These are phyloP conservation scores for Drosophila meridionalis DNA, from an alignment of 2,888 invertebrate species.

Conservation along the genomic window DNA sequence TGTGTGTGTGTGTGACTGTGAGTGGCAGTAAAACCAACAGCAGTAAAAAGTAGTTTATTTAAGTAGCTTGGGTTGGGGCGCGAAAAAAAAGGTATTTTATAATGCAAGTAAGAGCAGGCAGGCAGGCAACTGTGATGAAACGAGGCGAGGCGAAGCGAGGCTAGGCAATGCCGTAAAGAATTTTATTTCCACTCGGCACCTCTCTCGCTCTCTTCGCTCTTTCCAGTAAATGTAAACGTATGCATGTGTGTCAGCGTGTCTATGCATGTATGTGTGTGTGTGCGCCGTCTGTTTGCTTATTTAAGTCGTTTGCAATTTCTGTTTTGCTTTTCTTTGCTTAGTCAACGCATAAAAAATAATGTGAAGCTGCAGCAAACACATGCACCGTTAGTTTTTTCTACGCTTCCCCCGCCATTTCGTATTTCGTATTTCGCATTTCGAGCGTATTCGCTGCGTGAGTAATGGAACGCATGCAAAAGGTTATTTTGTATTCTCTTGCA, in stretches of 20 bases:
- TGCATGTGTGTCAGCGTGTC: constrained; percentile 6
- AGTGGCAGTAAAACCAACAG: constrained; percentile 47
- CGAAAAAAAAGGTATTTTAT: constrained; percentile 59
- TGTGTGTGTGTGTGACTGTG: constrained; percentile 17
- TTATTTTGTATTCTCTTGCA: constrained; percentile 49
- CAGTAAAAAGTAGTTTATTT: constrained; percentile 74
- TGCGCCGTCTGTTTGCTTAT: constrained; percentile 65
- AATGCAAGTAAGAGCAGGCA: constrained; percentile 28
- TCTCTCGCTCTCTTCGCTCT: not conserved
- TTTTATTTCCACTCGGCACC: constrained; percentile 25
- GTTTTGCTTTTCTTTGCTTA: constrained; percentile 74
- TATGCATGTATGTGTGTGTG: constrained; percentile 16
- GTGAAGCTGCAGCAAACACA: constrained; percentile 61
- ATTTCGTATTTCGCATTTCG: not conserved
- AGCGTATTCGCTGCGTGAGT: constrained; percentile 36
- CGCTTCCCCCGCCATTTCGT: constrained; percentile 2
- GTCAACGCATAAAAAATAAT: constrained; percentile 76
- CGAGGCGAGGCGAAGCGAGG: not conserved
- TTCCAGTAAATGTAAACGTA: constrained; percentile 17
- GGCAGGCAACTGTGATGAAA: not conserved
- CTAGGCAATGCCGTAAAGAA: constrained; percentile 40
- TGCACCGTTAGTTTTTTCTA: constrained; percentile 36
- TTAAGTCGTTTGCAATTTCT: constrained; percentile 77
- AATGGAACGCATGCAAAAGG: constrained; percentile 54
- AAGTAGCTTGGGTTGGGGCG: constrained; percentile 54